Evolutionary conservation across 2,113 vertebrate genomes (phyloP).

Genomic region (Phylloscopus trochilus): DNA sequence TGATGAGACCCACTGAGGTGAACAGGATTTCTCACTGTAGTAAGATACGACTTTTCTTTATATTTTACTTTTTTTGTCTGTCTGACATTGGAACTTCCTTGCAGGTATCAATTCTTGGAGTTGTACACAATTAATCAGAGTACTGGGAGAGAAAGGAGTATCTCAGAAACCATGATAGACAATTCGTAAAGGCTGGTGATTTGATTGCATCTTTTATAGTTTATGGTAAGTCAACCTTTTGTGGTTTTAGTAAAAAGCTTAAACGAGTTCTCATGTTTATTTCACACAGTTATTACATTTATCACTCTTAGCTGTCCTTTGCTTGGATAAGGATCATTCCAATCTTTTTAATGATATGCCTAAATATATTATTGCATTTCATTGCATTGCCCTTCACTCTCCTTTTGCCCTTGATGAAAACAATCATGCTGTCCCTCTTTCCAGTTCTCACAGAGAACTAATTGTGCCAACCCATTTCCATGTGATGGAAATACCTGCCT

Average conservation of each 20-base stretch:
- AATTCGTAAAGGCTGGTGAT: neutral
- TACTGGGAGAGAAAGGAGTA: neutral
- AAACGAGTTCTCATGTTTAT: neutral
- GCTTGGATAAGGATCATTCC: neutral
- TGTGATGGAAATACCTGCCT: neutral
- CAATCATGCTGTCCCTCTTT: neutral
- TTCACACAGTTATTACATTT: neutral
- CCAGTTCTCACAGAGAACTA: neutral
- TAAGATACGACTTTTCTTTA: neutral
- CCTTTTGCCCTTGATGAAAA: neutral
- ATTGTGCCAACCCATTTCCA: neutral
- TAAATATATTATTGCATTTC: neutral
- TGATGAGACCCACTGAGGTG: neutral
- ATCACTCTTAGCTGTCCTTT: neutral
- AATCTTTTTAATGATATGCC: neutral
- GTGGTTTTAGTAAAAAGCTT: neutral
- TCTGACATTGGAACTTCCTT: neutral
- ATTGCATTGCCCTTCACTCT: neutral
- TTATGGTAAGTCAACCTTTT: neutral
- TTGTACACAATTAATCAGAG: neutral
- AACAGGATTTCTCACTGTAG: neutral
- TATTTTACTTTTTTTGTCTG: neutral
- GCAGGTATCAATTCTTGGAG: neutral
- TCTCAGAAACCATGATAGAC: neutral
- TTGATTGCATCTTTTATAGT: neutral